Percentiles rank a stretch among this genome's conserved stretches.
Evolutionary conservation across 2,113 vertebrate genomes (phyloP).

Genomic region (Tylochromis polylepis): DNA sequence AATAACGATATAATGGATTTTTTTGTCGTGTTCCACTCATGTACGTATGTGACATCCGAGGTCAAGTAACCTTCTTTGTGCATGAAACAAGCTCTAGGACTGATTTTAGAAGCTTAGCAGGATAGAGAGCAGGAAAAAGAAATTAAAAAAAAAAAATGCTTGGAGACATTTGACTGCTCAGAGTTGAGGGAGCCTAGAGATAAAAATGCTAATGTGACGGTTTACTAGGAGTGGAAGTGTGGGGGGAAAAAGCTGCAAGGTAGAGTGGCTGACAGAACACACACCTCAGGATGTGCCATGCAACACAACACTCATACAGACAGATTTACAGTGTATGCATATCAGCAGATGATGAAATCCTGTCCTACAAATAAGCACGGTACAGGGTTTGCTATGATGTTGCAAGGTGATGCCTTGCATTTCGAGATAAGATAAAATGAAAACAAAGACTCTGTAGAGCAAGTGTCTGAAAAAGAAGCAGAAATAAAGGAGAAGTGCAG

Average conservation of each 20-base stretch:
- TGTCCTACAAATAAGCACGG: background rate
- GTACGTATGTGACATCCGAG: slow-evolving; percentile 56
- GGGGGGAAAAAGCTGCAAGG: slow-evolving; percentile 28
- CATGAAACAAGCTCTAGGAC: slow-evolving; percentile 62
- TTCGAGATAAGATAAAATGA: slow-evolving; percentile 5
- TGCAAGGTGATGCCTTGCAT: slow-evolving; percentile 19
- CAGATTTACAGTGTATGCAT: slow-evolving; percentile 16
- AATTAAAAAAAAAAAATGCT: background rate
- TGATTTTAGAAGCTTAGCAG: slow-evolving; percentile 32
- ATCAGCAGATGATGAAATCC: slow-evolving; percentile 35
- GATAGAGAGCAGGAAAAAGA: background rate
- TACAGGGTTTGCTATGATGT: background rate
- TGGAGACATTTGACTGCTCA: slow-evolving; percentile 73
- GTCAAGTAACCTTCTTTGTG: slow-evolving; percentile 58
- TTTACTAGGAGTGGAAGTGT: slow-evolving; percentile 29
- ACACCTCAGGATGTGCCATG: slow-evolving; percentile 71
- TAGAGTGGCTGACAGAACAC: slow-evolving; percentile 74
- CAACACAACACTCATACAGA: background rate
- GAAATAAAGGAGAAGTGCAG: background rate
- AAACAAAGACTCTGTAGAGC: background rate
- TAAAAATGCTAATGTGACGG: slow-evolving; percentile 64
- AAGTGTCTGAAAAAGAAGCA: background rate
- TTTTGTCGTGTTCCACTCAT: slow-evolving; percentile 54
- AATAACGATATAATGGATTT: slow-evolving; percentile 57
- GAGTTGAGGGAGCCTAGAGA: slow-evolving; percentile 74